These are phyloP conservation scores for Pempheris klunzingeri DNA, from an alignment of 2,797 vertebrate species.

Conservation along the genomic window DNA sequence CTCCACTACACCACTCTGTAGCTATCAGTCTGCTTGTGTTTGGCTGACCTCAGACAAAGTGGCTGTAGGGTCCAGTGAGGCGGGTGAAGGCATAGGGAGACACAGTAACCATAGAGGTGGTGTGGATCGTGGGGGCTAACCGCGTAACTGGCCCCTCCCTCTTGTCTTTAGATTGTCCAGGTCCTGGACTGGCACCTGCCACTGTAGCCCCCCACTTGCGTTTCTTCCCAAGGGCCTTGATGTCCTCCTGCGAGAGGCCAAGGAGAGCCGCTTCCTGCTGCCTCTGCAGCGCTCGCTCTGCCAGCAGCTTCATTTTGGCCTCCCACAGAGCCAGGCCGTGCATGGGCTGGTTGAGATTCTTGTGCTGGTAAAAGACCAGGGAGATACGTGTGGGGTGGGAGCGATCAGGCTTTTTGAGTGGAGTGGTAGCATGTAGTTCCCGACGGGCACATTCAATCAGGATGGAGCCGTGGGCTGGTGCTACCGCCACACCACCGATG, in stretches of 20 bases:
- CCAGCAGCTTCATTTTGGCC: conserved; percentile 98
- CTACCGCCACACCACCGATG: conserved; percentile 97
- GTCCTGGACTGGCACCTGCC: conserved; percentile 77
- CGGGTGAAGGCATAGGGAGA: conserved; percentile 97
- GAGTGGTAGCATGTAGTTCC: conserved; percentile 97
- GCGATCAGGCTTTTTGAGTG: conserved; percentile 95
- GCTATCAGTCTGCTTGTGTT: conserved; percentile 57
- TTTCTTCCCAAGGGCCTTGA: conserved; percentile 95
- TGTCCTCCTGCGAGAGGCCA: conserved; percentile 92
- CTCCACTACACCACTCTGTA: conserved; percentile 69
- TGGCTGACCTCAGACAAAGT: conserved; percentile 89
- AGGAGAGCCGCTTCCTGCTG: conserved; percentile 95
- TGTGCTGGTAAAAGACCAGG: conserved; percentile 99
- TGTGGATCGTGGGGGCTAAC: conserved; percentile 91
- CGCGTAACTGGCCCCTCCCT: conserved; percentile 88
- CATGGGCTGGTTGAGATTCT: conserved; percentile 98
- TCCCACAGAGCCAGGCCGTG: conserved; percentile 98
- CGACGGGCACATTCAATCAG: conserved; percentile 96
- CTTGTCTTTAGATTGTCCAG: conserved; percentile 90
- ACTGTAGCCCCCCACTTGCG: conserved; percentile 92
- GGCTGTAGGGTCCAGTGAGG: conserved; percentile 98
- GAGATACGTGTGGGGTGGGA: conserved; percentile 98
- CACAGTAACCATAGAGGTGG: conserved; percentile 93
- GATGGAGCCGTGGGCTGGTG: conserved; percentile 95
- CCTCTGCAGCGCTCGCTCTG: conserved; percentile 90